phyloP scores from a whole-genome alignment of 2,797 vertebrate genomes.

The Selene dorsalis region DNA sequence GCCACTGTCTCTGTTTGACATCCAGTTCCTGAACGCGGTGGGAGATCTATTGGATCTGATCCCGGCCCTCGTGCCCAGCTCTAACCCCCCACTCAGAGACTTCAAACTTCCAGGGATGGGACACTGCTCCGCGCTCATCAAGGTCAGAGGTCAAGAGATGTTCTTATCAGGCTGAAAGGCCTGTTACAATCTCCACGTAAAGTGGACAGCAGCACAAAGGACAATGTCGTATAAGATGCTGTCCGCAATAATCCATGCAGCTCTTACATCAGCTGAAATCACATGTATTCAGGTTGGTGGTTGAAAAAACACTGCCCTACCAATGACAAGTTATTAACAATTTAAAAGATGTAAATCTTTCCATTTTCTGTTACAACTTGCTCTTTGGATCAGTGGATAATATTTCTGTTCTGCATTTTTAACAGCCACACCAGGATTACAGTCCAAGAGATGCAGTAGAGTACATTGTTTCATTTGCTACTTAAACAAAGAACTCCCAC shows the following conservation, averaged over 20 bases:
- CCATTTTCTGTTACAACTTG: neutral
- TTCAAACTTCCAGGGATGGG: constrained; percentile 88
- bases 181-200: neutral
- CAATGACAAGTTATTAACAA: neutral
- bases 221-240: neutral
- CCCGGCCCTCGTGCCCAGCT: constrained; percentile 81
- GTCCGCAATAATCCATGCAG: constrained; percentile 1
- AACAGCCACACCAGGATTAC: neutral
- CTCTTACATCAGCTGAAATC: constrained; percentile 6
- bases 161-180: neutral
- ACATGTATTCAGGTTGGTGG: neutral
- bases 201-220: neutral
- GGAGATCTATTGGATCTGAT: constrained; percentile 94
- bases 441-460: neutral
- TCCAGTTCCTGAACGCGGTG: constrained; percentile 90
- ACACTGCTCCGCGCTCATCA: constrained; percentile 96
- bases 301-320: neutral
- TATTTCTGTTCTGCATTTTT: neutral
- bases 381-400: neutral
- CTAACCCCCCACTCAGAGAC: constrained; percentile 17
- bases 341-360: neutral
- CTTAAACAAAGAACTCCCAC: constrained; percentile 3
- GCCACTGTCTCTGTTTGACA: constrained; percentile 87
- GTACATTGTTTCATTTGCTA: neutral
- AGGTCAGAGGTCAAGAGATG: constrained; percentile 81